Evolutionary conservation across 1,140 invertebrate genomes (phyloP), one percentile per base, ranked within the genome.

Genomic region (Drosophila lacertosa): DNA sequence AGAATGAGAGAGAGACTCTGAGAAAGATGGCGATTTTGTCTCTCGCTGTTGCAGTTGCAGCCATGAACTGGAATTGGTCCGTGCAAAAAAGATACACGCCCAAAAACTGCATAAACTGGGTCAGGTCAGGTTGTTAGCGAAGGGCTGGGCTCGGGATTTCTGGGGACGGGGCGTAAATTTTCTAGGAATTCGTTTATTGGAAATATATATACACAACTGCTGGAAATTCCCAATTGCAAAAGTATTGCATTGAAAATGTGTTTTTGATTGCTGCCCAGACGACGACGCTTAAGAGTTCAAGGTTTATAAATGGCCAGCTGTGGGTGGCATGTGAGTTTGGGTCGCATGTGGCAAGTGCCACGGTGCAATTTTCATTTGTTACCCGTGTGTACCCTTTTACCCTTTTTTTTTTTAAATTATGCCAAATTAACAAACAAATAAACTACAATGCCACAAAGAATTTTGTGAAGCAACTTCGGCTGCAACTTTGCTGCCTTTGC

Each of bases 81-180:
- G 64, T 76, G 77, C 73, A 55, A 73, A 48, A 60, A 66, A 75
- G 73, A 88, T 88, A 88, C 82, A 86, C 82, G 77, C 82, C 81
- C 81, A 83, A 81, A 83, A 84, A 81, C 59, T 75, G 77, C 74
- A 63, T 50, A 67, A 84, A 86, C 77, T 84, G 77, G 80, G 80
- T 84, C 80, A 84, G 80, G 80, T 84, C 80, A 84, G 63, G 33
- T 45, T 59, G 35, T 5, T 9, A 10, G n/a, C n/a, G 22, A 39
- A 7, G 10, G 45, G 22, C 9, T 10, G 24, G 24, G n/a, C 16
- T 11, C 9, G 5, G 55, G 4, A 3, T 32, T n/a, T 40, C 9
- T 22, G 20, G 57, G 42, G 24, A 39, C 24, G 24, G 10, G 26
- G 26, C 9, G 6, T 2, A 29, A 33, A 42, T 64, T 59, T 86